Conservation (phyloP, 2,113 vertebrate genomes). For the Bufo bufo region DNA sequence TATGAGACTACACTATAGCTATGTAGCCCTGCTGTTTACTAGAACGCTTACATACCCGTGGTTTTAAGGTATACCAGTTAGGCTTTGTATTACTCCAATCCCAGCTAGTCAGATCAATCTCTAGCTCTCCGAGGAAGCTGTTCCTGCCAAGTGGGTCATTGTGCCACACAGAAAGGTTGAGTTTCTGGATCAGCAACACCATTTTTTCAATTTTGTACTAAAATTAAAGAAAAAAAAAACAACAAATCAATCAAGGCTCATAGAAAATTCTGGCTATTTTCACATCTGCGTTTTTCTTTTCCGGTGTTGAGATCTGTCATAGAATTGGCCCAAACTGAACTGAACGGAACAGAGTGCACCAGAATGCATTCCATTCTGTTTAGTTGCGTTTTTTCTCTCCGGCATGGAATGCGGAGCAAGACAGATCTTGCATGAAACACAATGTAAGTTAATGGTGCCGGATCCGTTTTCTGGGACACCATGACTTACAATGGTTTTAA, state of each 20-base stretch:
- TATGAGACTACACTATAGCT: neutral
- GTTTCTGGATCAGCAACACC: conserved; percentile 73
- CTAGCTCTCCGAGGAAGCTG: conserved; percentile 74
- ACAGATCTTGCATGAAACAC: no score
- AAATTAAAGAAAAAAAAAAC: neutral
- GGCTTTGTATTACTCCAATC: conserved; percentile 73
- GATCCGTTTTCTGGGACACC: no score
- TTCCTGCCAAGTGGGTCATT: conserved; percentile 74
- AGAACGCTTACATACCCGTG: conserved; percentile 65
- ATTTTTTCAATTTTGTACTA: conserved; percentile 77
- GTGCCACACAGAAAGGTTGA: conserved; percentile 76
- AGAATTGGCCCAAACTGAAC: no score
- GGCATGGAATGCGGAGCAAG: no score
- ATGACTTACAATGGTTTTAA: no score
- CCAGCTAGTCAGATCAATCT: conserved; percentile 74
- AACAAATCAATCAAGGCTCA: neutral
- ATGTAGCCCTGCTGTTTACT: neutral
- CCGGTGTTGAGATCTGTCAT: no score
- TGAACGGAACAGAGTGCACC: no score
- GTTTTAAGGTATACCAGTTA: conserved; percentile 72
- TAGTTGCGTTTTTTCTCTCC: no score
- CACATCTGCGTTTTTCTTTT: no score
- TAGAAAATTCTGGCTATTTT: no score
- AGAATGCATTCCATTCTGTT: no score
- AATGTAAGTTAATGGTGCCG: no score